Base-by-base conservation (phyloP, 2,888 invertebrate genomes). In the Mimachlamys varia region DNA sequence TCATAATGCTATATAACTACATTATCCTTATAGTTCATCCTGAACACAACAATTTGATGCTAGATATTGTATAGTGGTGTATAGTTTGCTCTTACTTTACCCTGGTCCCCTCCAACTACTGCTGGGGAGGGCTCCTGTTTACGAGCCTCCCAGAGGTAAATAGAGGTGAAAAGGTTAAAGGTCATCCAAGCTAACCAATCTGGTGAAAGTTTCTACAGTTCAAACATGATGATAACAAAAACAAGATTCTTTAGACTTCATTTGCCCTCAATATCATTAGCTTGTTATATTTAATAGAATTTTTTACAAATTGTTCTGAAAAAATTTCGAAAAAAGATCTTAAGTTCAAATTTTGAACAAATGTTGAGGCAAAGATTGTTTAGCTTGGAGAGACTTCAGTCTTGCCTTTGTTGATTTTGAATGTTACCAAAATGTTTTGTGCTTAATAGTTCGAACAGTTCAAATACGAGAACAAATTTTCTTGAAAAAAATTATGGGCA, bases 341-440 rank as follows among this genome's bases (percentile, higher is more conserved):
- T n/a, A n/a, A 33, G 76, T 76, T 76, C 7, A 58, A 76, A 76
- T 76, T 76, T 76, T 76, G 27, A 76, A 76, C 19, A 22, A 22
- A 33, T 76, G 76, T 10, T 27, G 76, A 27, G 27, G 10, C 76
- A 76, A 33, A 33, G 76, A 76, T 76, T 76, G 4, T 33, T 76
- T 76, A 76, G 76, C 76, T 76, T 76, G 76, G 76, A 76, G 33
- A 33, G 76, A 76, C 76, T 76, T 76, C 76, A 76, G 76, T 76
- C 76, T 22, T 76, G 76, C 76, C 76, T 27, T 76, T 76, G 76
- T 76, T 76, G 27, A 76, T 15, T 62, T 62, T 62, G n/a, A 62
- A n/a, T 76, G 76, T 76, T 76, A 33, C 27, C 27, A 3, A 27
- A 27, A 76, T 76, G 76, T 76, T 76, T 76, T 27, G 76, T 76